Evolutionary conservation across 2,797 vertebrate species (phyloP), one percentile per base, ranked within the genome.

Genomic region (Spondyliosoma cantharus): DNA sequence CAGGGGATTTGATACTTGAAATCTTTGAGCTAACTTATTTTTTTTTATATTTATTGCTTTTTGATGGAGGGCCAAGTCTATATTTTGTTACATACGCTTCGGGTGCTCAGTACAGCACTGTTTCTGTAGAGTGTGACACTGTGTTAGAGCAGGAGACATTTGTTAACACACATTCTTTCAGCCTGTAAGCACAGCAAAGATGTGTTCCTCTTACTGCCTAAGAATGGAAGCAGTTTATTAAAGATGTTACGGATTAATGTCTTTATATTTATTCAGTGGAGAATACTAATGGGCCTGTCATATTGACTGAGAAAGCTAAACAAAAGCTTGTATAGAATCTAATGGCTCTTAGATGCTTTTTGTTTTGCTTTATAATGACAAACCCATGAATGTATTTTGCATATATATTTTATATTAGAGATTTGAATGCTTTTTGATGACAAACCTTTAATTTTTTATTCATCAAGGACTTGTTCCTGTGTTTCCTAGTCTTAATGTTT

Each of bases 1-100:
- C 74, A 87, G 65, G 82, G 50, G 68, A 80, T 83, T 81, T 85
- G 24, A 91, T 92, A 94, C 93, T 95, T 95, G 92, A 95, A 95
- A 90, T 84, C 75, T 86, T 90, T 86, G 46, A 82, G 68, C 60
- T 91, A 86, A 93, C 81, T 93, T 95, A 94, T 95, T 93, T 90
- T 94, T 90, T 67, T 45, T 45, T 46, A 56, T 95, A 95, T 94
- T 95, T 95, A 94, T 95, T 92, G 80, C 79, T 89, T 90, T 91
- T 79, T 80, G 79, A 80, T 73, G 32, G 63, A 70, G 32, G 68
- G 76, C 46, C 52, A 57, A 43, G 63, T 60, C 62, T 76, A 32
- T 74, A 74, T 86, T 91, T 90, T 85, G 42, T 84, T 69, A 86
- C 29, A 32, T 32, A 32, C n/a, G 64, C 70, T 81, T 71, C 56